Evolutionary conservation across 1,140 invertebrate genomes (phyloP).

Genomic region (Caerostris extrusa): DNA sequence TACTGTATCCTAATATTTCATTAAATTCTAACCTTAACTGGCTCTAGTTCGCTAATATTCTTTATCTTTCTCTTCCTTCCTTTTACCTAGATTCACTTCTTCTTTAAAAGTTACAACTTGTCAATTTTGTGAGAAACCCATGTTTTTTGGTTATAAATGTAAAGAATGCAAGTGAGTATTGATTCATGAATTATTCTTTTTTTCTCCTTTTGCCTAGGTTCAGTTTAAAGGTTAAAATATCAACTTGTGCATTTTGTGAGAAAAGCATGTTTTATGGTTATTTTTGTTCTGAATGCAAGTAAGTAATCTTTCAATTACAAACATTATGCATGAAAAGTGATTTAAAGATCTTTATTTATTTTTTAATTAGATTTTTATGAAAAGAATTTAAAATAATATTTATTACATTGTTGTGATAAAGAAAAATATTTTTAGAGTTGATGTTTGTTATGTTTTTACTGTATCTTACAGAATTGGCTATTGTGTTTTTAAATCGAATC

Average conservation of each 20-base stretch:
- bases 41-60: not conserved
- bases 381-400: too few relatives aligned
- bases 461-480: too few relatives aligned
- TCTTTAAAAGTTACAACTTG: constrained; percentile 94
- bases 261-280: not conserved
- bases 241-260: not conserved
- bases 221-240: not conserved
- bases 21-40: not conserved
- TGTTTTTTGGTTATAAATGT: constrained; percentile 94
- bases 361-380: too few relatives aligned
- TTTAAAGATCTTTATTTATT: not conserved
- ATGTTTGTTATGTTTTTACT: too few relatives aligned
- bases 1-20: not conserved
- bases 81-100: constrained; percentile 86
- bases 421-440: too few relatives aligned
- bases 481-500: too few relatives aligned
- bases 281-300: constrained; percentile 4
- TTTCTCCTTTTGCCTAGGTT: not conserved
- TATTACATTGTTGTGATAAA: too few relatives aligned
- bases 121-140: constrained; percentile 94
- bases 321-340: not conserved
- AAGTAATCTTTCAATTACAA: not conserved
- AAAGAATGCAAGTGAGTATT: constrained; percentile 91
- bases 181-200: constrained; percentile 15
- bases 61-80: not conserved